Conservation (phyloP, 2,888 invertebrate species). For the Osmoderma eremita region DNA sequence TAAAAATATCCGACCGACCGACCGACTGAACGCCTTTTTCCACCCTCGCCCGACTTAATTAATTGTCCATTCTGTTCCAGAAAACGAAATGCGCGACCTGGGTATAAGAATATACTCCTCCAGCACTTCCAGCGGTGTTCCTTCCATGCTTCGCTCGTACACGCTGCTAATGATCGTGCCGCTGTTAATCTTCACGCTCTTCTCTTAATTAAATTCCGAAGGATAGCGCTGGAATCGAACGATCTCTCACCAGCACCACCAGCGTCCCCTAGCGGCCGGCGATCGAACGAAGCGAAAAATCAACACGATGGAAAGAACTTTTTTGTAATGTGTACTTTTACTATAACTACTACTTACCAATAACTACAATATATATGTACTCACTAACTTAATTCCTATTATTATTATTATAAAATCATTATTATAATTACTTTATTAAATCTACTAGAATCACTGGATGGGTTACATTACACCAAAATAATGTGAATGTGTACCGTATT, state of each 20-base stretch:
- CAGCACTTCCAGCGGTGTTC: slow-evolving; percentile 24
- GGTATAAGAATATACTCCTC: slow-evolving; percentile 56
- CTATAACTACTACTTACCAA: no score
- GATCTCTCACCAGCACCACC: not conserved
- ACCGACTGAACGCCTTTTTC: slow-evolving; percentile 1
- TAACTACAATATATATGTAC: no score
- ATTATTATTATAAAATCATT: no score
- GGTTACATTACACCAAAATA: slow-evolving; percentile 57
- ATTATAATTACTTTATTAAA: no score
- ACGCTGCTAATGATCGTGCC: slow-evolving; percentile 26
- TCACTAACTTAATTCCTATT: no score
- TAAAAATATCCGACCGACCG: not conserved
- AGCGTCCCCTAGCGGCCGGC: not conserved
- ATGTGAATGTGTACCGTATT: slow-evolving; percentile 28
- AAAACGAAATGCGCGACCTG: slow-evolving; percentile 58
- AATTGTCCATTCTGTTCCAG: slow-evolving; percentile 52
- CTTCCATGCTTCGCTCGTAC: slow-evolving; percentile 8
- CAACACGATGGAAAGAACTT: slow-evolving; percentile 33
- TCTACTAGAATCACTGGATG: slow-evolving; percentile 48
- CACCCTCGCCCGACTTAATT: slow-evolving; percentile 25
- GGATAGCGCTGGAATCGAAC: not conserved
- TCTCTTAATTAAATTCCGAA: slow-evolving; percentile 38
- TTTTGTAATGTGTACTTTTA: slow-evolving; percentile 47
- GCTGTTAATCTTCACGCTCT: slow-evolving; percentile 32
- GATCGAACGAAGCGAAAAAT: not conserved